phyloP scores from a whole-genome alignment of 2,113 vertebrate genomes.

The Cyprinodon tularosa region DNA sequence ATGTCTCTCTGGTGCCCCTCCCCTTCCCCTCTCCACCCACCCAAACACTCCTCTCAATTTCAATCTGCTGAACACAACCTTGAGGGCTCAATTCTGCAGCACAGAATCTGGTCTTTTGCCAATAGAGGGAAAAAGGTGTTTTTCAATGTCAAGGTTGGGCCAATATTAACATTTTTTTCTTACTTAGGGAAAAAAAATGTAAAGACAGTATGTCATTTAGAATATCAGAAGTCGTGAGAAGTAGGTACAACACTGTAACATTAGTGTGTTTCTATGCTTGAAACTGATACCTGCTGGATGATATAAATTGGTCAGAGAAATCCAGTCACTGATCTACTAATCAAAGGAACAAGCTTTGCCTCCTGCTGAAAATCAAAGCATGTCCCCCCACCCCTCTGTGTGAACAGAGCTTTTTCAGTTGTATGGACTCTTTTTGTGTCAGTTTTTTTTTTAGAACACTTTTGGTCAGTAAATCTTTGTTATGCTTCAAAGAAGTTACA shows the following conservation, averaged over 20 bases:
- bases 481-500: not conserved
- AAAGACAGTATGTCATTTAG: constrained; percentile 22
- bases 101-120: constrained; percentile 63
- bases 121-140: constrained; percentile 24
- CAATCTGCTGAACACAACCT: constrained; percentile 66
- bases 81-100: constrained; percentile 68
- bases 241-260: not conserved
- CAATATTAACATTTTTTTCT: constrained; percentile 11
- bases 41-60: constrained; percentile 30
- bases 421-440: not conserved
- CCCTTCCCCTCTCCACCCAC: not conserved
- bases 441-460: not conserved
- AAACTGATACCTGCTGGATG: constrained; percentile 22
- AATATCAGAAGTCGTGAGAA: constrained; percentile 3
- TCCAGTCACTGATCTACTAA: constrained; percentile 21
- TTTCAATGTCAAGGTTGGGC: constrained; percentile 46
- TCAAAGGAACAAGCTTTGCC: constrained; percentile 39
- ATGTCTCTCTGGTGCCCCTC: constrained; percentile 40
- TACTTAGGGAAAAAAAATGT: constrained; percentile 16
- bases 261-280: constrained; percentile 6
- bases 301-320: constrained; percentile 42
- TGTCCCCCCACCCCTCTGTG: constrained; percentile 11
- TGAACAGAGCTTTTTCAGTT: constrained; percentile 7
- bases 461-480: not conserved
- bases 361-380: constrained; percentile 23